Evolutionary conservation across 2,797 vertebrate genomes (phyloP).

Genomic region (Catharus ustulatus): DNA sequence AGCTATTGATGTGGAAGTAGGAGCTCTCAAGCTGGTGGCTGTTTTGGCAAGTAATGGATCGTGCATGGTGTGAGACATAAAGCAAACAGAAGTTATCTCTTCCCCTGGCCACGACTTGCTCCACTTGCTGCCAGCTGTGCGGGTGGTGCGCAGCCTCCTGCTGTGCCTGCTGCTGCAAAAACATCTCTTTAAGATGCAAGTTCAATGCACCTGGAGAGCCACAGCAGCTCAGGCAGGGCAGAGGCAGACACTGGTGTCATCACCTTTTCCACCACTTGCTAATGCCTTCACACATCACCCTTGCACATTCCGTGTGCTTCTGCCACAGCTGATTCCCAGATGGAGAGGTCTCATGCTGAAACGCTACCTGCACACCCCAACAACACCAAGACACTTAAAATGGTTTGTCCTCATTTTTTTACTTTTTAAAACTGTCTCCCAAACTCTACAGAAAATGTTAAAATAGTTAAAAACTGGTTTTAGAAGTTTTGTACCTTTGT

Average conservation of each 20-base stretch:
- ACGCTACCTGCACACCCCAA: accelerated
- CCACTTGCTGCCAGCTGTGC: not conserved
- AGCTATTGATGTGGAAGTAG: accelerated
- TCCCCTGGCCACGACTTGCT: accelerated
- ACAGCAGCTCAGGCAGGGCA: not conserved
- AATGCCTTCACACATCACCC: not conserved
- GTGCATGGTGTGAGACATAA: not conserved
- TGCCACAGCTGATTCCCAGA: not conserved
- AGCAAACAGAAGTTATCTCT: not conserved
- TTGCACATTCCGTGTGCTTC: accelerated
- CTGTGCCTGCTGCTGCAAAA: not conserved
- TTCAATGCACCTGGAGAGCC: not conserved
- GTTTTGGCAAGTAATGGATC: not conserved
- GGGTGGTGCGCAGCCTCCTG: accelerated
- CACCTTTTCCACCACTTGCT: not conserved
- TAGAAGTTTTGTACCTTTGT: not conserved
- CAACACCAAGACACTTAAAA: not conserved
- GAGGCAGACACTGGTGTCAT: not conserved
- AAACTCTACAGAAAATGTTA: not conserved
- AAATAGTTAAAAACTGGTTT: not conserved
- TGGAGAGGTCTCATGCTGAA: accelerated
- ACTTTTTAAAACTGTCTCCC: not conserved
- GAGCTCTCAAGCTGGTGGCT: not conserved
- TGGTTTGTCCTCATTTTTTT: not conserved
- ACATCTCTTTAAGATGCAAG: not conserved